Base-by-base conservation (phyloP, 2,888 invertebrate genomes). In the Amiota mariae region DNA sequence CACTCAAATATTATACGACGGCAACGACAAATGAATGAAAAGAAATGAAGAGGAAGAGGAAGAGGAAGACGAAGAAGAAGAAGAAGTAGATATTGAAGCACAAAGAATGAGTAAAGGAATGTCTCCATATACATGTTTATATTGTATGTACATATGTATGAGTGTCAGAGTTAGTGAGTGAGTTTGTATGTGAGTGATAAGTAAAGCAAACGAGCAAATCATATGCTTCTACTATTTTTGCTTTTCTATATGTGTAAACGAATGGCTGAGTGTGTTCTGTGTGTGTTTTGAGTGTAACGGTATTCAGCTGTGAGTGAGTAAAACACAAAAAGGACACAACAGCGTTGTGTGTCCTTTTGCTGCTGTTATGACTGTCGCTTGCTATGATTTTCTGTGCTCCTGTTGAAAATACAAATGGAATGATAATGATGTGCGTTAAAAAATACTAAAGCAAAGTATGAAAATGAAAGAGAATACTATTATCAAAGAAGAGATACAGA, bases 351-450 rank as follows among this genome's bases (percentile, higher is more conserved):
- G 36, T 36, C 56, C 59, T 54, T 54, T 76, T 15, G 48, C 15
- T 59, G 49, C 56, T 51, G 47, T n/a, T n/a, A n/a, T 15, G 54
- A 13, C 20, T 36, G 51, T 54, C 72, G 36, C 56, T 36, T 79
- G 67, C 78, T 77, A 73, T 18, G 72, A 54, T 46, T 54, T 82
- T 78, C 87, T 86, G 86, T 70, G 78, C 78, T 82, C 86, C 86
- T 79, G 87, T 79, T 86, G 78, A 84, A 86, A 86, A 85, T 80
- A 80, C 86, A 86, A 86, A 87, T 84, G 87, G 86, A 86, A 86
- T 86, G 87, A 87, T 87, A 86, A 86, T 86, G 86, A 86, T 86
- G 84, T 87, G 86, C 82, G 82, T 84, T 80, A 78, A 84, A 82
- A 81, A 82, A 79, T 78, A 84, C 77, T 79, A 72, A 73, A 54